phyloP scores from a whole-genome alignment of 2,113 vertebrate genomes.

The Pelecanoides urinatrix region DNA sequence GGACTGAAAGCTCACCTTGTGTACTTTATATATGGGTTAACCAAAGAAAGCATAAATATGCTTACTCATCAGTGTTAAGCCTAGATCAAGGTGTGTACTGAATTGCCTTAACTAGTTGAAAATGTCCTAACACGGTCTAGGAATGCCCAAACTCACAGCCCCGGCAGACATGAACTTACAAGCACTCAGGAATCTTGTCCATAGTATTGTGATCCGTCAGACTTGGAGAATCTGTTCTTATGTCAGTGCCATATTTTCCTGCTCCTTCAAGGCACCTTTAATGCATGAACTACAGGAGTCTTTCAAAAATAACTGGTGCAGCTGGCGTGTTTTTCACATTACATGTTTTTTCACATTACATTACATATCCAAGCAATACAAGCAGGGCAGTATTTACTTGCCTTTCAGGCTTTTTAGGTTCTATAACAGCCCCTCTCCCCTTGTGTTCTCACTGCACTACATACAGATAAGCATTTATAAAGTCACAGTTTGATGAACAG shows the following conservation, averaged over 20 bases:
- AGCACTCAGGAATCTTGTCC: not conserved
- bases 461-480: not conserved
- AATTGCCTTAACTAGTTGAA: slow-evolving; percentile 1
- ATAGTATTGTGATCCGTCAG: not conserved
- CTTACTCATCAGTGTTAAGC: not conserved
- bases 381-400: not conserved
- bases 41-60: not conserved
- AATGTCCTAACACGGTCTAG: not conserved
- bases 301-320: not conserved
- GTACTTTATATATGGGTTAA: not conserved
- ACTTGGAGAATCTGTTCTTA: not conserved
- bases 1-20: not conserved
- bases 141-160: not conserved
- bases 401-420: not conserved
- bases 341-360: not conserved
- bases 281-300: not conserved
- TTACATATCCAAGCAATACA: not conserved
- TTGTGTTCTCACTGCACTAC: not conserved
- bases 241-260: not conserved
- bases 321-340: not conserved
- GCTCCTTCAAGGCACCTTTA: not conserved
- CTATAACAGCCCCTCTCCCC: not conserved
- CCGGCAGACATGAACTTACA: not conserved
- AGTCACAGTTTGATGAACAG: not conserved
- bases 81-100: not conserved